phyloP scores from a whole-genome alignment of 2,888 invertebrate genomes.

The Amblyteles armatorius region DNA sequence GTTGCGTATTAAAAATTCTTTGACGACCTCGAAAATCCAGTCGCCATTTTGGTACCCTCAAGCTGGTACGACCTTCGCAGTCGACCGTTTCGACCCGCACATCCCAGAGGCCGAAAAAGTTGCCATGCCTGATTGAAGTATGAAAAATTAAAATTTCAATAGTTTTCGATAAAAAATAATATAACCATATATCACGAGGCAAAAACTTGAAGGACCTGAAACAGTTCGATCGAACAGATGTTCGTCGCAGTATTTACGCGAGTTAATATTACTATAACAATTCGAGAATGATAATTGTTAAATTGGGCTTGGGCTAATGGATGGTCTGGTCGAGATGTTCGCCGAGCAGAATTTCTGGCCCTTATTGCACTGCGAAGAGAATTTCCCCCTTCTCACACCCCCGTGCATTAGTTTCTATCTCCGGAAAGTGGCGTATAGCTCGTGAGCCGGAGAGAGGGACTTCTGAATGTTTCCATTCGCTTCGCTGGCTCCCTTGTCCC shows the following conservation, averaged over 20 bases:
- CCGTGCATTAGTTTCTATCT: conserved; percentile 52
- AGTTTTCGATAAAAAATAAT: neutral
- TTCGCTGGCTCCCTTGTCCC: conserved; percentile 68
- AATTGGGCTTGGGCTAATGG: conserved; percentile 38
- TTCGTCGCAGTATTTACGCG: neutral
- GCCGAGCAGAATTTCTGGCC: conserved; percentile 24
- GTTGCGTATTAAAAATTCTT: too few species aligned
- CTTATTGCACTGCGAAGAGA: conserved; percentile 44
- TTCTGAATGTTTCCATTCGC: conserved; percentile 72
- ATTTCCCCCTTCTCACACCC: conserved; percentile 23
- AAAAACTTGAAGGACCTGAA: neutral
- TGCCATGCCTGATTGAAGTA: too few species aligned
- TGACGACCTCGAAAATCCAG: too few species aligned
- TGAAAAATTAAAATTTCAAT: neutral
- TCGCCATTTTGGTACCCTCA: too few species aligned
- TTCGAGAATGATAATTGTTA: conserved; percentile 52
- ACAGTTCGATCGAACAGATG: conserved; percentile 21
- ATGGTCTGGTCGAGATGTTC: conserved; percentile 32
- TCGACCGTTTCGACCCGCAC: too few species aligned
- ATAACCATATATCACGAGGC: neutral
- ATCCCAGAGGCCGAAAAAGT: too few species aligned
- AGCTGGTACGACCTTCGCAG: too few species aligned
- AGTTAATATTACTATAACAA: conserved; percentile 31
- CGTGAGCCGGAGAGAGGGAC: conserved; percentile 57
- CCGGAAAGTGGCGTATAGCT: conserved; percentile 65